These are phyloP conservation scores for Hypocryptadius cinnamomeus DNA, from an alignment of 2,113 vertebrate genomes.

Conservation along the genomic window DNA sequence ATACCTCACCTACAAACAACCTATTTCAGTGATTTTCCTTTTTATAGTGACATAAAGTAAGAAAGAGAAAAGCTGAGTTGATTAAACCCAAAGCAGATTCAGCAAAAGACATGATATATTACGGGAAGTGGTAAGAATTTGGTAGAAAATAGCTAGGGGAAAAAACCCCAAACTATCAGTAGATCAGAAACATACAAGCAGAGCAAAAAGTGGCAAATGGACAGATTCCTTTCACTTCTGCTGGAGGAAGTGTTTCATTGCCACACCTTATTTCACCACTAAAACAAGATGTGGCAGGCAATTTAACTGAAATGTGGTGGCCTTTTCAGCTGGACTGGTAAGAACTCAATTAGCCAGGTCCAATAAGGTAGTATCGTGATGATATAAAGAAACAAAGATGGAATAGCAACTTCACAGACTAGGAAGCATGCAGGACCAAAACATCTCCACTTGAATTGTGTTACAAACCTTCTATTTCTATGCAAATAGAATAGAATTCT, in stretches of 20 bases:
- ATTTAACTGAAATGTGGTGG: neutral
- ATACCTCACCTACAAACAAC: neutral
- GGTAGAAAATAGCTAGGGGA: neutral
- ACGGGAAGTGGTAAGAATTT: neutral
- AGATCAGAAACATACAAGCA: neutral
- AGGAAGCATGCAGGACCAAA: neutral
- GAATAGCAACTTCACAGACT: neutral
- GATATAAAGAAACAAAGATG: neutral
- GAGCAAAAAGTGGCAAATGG: neutral
- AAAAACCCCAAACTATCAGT: neutral
- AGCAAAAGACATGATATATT: neutral
- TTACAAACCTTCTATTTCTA: neutral
- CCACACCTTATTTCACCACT: neutral
- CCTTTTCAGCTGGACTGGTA: neutral
- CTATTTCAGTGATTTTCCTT: neutral
- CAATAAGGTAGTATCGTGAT: neutral
- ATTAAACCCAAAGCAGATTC: neutral
- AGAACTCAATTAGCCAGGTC: neutral
- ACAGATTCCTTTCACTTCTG: neutral
- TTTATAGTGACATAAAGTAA: neutral
- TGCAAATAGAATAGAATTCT: too few species aligned
- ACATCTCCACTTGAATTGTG: neutral
- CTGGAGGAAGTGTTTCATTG: neutral
- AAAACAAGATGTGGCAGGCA: neutral
- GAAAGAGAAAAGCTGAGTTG: neutral